Percentiles rank a stretch among this genome's conserved stretches.
These are phyloP conservation scores for Tetramorium simillimum DNA, from an alignment of 1,140 invertebrate genomes.

Conservation along the genomic window DNA sequence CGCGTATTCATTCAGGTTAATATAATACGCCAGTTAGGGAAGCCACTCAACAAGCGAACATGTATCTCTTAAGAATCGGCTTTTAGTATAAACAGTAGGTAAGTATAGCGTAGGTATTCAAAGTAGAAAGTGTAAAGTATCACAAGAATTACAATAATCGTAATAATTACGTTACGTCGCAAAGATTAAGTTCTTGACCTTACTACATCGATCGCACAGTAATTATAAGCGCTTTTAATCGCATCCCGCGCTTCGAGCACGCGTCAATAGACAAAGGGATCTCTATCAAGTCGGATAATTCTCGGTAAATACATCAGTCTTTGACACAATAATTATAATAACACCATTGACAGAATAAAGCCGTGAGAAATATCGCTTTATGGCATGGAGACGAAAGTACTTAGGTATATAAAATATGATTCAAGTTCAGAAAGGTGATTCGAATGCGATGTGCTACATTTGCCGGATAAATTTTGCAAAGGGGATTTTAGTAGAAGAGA, in stretches of 20 bases:
- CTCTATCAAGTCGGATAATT: conserved; percentile 63
- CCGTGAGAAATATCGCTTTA: conserved; percentile 64
- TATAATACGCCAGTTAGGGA: conserved; percentile 10
- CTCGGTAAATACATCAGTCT: conserved; percentile 80
- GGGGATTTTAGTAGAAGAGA: conserved; percentile 51
- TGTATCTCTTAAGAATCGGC: conserved; percentile 62
- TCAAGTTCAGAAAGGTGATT: conserved; percentile 63
- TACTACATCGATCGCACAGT: conserved; percentile 70
- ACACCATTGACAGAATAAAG: conserved; percentile 72
- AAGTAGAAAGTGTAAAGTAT: conserved; percentile 84
- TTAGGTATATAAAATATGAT: conserved; percentile 66
- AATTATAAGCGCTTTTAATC: conserved; percentile 72
- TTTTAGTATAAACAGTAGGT: conserved; percentile 74
- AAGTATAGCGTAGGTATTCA: conserved; percentile 80
- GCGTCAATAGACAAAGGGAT: conserved; percentile 58
- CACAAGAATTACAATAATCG: conserved; percentile 82
- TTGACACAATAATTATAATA: conserved; percentile 76
- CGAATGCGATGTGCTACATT: conserved; percentile 55
- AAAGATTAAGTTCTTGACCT: conserved; percentile 63
- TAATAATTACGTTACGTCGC: conserved; percentile 74
- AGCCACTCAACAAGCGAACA: conserved; percentile 65
- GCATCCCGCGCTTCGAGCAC: conserved; percentile 59
- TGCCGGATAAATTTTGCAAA: conserved; percentile 55
- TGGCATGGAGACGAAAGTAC: conserved; percentile 68
- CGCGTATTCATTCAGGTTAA: not conserved